Base-by-base conservation (phyloP, 1,140 invertebrate genomes). In the Cydia splendana region DNA sequence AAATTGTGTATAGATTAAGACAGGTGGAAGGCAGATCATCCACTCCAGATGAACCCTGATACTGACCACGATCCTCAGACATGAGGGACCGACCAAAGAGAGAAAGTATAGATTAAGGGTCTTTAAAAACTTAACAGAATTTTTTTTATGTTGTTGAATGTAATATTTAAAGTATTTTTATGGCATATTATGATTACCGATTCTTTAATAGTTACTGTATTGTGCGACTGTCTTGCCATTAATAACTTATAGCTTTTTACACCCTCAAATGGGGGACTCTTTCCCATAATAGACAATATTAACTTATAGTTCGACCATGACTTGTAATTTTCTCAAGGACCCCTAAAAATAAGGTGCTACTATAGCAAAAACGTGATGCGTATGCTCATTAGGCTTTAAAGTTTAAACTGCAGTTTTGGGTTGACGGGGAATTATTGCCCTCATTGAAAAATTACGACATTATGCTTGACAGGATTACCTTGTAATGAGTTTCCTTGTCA, bases 381-480 rank as follows among this genome's bases (percentile, higher is more conserved):
- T 75, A 77, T 75, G 80, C 83, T 87, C 85, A 89, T 89, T 88
- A 34, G 5, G 34, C 34, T 6, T 30, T 34, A 89, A 79, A 78
- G 75, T 48, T 77, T 80, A 38, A 38, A n/a, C 18, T 71, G 24
- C 67, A 71, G 67, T 82, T 84, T 84, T 80, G 79, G 78, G 74
- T 83, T 81, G 77, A 82, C 78, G 77, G 62, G 73, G 75, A 81
- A 69, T 57, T 78, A 78, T 83, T 80, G 75, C 53, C 73, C 38
- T 78, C 80, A 83, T 80, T 85, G 83, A 90, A 85, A 86, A 81
- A 88, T 90, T 82, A 78, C 80, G 73, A 42, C 75, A 76, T 69
- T 69, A 80, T 51, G 13, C 65, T 81, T 83, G 77, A 80, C 82
- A 82, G 71, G 76, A 57, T 81, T 78, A 67, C 80, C 78, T 76